These are phyloP conservation scores for Cremastobaeus sp. DNA, from an alignment of 2,888 invertebrate species.

Conservation along the genomic window DNA sequence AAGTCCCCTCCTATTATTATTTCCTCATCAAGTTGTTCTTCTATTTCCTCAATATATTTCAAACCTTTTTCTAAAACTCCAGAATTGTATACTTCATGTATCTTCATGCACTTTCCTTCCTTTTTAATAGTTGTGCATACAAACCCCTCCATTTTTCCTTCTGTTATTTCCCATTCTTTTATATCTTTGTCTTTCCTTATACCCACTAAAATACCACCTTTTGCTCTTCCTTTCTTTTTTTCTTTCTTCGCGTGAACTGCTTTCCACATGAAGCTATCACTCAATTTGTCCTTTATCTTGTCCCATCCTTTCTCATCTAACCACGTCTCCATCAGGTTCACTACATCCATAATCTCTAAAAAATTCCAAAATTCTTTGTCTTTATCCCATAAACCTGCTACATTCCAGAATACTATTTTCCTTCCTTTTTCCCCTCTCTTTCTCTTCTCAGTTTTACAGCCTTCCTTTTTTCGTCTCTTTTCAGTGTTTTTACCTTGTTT, in stretches of 20 bases:
- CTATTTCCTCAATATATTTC: neutral
- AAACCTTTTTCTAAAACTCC: neutral
- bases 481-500: too few species aligned
- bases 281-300: constrained; percentile 8
- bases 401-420: constrained; percentile 45
- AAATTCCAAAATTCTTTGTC: constrained; percentile 19
- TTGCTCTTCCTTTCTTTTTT: constrained; percentile 8
- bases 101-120: neutral
- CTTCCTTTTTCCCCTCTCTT: neutral
- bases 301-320: constrained; percentile 13
- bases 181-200: neutral
- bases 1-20: constrained; percentile 1
- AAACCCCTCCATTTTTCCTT: neutral
- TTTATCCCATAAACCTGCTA: constrained; percentile 50
- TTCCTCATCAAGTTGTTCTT: neutral
- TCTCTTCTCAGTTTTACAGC: neutral
- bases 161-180: neutral
- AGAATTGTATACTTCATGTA: neutral
- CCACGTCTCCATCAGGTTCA: constrained; percentile 15
- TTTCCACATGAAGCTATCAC: constrained; percentile 37
- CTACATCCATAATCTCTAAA: constrained; percentile 36
- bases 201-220: neutral
- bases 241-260: constrained; percentile 2
- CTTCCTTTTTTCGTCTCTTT: neutral
- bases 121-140: neutral